Base-by-base conservation (phyloP, 2,113 vertebrate species). In the Coryphaenoides rupestris region DNA sequence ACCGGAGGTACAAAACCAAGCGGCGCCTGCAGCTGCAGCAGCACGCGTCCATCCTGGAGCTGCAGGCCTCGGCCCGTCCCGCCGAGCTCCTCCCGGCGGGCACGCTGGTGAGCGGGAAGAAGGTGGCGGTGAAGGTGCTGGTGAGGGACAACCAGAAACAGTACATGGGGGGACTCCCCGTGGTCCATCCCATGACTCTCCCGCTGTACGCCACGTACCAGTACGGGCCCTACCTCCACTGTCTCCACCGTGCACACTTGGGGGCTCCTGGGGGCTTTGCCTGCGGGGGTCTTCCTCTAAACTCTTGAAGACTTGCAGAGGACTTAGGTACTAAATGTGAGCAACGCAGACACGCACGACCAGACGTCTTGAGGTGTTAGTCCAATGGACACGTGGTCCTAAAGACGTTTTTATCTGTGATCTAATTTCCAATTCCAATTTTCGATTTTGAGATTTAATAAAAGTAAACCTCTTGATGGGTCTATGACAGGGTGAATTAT, bases 1-100 rank as follows among this genome's bases (percentile, higher is more conserved):
- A 93, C 81, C 71, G 91, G 74, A 89, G 91, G 58, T 93, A 92
- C 69, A 93, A 93, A 84, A 92, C 91, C 52, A 93, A 93, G 73
- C 88, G 90, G 65, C 87, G 89, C 0, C 86, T 89, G 66, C 83
- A 88, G 0, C 86, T 89, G 66, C 82, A 88, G 63, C 81, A n/a
- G n/a, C n/a, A n/a, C n/a, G n/a, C n/a, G n/a, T n/a, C n/a, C n/a
- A n/a, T n/a, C n/a, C n/a, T n/a, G n/a, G n/a, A n/a, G n/a, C 79
- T 1, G 63, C 78, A 2, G 88, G 90, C 52, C 22, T 88, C 19
- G 64, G 62, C 0, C 72, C 62, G 2, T 70, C 53, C 58, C 28
- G 59, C 58, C 61, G n/a, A n/a, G n/a, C n/a, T 72, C 0, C 78
- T 73, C 22, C 62, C 72, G 14, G 55, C 72, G 12, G 58, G 72